A percentile compares a stretch with the other conserved stretches of the same genome.
Evolutionary conservation across 2,113 vertebrate genomes (phyloP).

Genomic region (Sander lucioperca): DNA sequence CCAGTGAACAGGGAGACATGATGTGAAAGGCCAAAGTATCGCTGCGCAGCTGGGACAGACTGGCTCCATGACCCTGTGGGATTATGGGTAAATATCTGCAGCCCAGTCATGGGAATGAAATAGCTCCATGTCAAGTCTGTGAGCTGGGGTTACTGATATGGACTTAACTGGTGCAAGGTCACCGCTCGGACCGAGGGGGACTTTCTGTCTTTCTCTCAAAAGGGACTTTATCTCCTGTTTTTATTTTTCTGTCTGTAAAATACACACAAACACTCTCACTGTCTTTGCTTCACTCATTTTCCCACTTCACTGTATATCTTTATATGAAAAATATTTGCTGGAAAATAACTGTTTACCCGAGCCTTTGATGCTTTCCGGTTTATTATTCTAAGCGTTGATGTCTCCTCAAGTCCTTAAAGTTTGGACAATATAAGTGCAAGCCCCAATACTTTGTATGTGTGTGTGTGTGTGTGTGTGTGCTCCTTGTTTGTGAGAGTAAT

Average conservation of each 20-base stretch:
- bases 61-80: slow-evolving; percentile 64
- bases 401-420: slow-evolving; percentile 39
- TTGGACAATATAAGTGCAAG: slow-evolving; percentile 45
- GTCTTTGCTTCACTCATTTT: slow-evolving; percentile 25
- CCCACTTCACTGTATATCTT: slow-evolving; percentile 49
- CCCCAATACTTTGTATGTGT: slow-evolving; percentile 22
- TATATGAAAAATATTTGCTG: slow-evolving; percentile 40
- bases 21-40: slow-evolving; percentile 53
- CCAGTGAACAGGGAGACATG: slow-evolving; percentile 20
- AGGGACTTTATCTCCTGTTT: slow-evolving; percentile 35
- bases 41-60: slow-evolving; percentile 50
- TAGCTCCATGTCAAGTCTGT: slow-evolving; percentile 57
- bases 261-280: slow-evolving; percentile 36
- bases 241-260: slow-evolving; percentile 32
- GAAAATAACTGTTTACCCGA: slow-evolving; percentile 69
- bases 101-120: slow-evolving; percentile 81
- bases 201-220: slow-evolving; percentile 48
- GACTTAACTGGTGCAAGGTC: slow-evolving; percentile 56
- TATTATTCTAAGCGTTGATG: slow-evolving; percentile 65
- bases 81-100: slow-evolving; percentile 81
- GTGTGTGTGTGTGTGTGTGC: slow-evolving; percentile 32
- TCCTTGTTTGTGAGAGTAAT: slow-evolving; percentile 73
- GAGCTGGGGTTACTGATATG: slow-evolving; percentile 61
- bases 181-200: slow-evolving; percentile 39
- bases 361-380: slow-evolving; percentile 61